Evolutionary conservation across 1,140 invertebrate genomes (phyloP), one percentile per base, ranked within the genome.

Genomic region (Adelges cooleyi): DNA sequence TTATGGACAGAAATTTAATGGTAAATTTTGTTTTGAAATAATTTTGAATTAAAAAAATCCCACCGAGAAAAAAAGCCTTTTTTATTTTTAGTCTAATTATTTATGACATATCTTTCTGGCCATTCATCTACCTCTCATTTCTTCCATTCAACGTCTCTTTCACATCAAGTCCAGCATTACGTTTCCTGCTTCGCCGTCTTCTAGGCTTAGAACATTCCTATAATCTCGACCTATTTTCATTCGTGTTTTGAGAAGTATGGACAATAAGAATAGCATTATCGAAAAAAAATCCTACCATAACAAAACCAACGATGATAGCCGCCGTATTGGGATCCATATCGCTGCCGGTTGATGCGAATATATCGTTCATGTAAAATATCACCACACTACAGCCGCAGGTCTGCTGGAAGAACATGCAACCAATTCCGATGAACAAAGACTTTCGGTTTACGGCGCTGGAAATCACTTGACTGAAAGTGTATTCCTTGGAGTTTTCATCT

Each of bases 311-410:
- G 40, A 90, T 80, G 49, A 92, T 89, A 0, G 87, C 81, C 8
- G 79, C 48, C 22, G 23, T 15, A 9, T 42, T 36, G 1, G 66
- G 52, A 6, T 79, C 70, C 1, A 73, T 67, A 2, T 25, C 17
- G 17, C 76, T 80, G 44, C 82, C 79, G 6, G 85, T 79, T 13
- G 74, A 76, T 65, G 78, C 67, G 69, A 94, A 92, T 66, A 95
- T 92, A 0, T 75, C 70, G 0, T 80, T 79, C 0, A 85, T 79
- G 70, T 91, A 91, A 72, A 92, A 92, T 65, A 91, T 84, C 17
- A 93, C 85, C 0, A 85, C 86, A 69, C 92, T 92, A 17, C 93
- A 87, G 40, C 90, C 89, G 59, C 84, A 85, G 23, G 92, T 75
- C 73, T 93, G 90, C 71, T 93, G 90, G 73, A 92, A 86, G 51